Conservation (phyloP, 2,113 vertebrate genomes). For the Gobiocypris rarus region DNA sequence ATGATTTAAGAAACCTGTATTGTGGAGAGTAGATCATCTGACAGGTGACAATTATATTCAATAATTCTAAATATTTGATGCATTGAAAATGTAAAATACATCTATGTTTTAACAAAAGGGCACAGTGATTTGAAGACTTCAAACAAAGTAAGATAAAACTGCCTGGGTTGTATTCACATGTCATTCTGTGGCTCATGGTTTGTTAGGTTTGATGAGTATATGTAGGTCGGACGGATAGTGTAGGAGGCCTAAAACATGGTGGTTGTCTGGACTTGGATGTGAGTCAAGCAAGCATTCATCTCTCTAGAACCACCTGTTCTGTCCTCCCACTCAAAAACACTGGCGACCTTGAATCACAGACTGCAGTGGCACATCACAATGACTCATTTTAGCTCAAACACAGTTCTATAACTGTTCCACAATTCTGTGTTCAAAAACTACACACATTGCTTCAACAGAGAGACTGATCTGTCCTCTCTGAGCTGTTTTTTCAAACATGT, state of each 20-base stretch:
- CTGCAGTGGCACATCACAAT: slow-evolving; percentile 21
- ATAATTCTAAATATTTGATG: background rate
- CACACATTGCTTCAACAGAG: slow-evolving; percentile 27
- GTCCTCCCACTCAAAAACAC: slow-evolving; percentile 30
- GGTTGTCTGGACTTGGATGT: slow-evolving; percentile 34
- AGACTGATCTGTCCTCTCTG: slow-evolving; percentile 32
- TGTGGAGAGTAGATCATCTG: background rate
- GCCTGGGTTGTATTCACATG: background rate
- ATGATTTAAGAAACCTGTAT: background rate
- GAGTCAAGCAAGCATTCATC: slow-evolving; percentile 43
- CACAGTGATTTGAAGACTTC: background rate
- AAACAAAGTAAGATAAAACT: background rate
- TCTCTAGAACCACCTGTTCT: slow-evolving; percentile 41
- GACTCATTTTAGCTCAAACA: slow-evolving; percentile 12
- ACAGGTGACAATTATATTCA: background rate
- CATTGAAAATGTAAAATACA: background rate
- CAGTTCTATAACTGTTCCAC: slow-evolving; percentile 26
- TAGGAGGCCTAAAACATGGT: slow-evolving; percentile 41
- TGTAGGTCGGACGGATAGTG: slow-evolving; percentile 58
- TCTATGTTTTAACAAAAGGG: background rate
- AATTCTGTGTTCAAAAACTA: slow-evolving; percentile 1
- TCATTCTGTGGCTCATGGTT: background rate
- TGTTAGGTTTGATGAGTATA: slow-evolving; percentile 20
- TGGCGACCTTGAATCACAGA: slow-evolving; percentile 24
- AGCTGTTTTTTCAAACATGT: slow-evolving; percentile 26